Percentiles rank a stretch among this genome's conserved stretches.
Evolutionary conservation across 2,888 invertebrate genomes (phyloP).

Genomic region (Cylloceria caligata): DNA sequence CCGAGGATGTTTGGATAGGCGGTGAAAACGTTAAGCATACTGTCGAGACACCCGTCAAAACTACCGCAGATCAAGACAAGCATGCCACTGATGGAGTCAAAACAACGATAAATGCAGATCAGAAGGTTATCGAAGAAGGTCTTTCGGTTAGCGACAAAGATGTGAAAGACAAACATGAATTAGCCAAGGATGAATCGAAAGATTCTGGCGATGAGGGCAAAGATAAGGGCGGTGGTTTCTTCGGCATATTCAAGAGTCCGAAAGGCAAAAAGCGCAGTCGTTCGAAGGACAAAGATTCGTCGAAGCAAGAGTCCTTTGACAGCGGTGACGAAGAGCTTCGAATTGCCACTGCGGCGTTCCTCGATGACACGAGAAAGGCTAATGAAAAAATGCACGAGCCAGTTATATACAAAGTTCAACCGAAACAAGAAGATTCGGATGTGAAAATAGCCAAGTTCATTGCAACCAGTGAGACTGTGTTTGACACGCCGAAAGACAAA

Average conservation of each 20-base stretch:
- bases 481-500: slow-evolving; percentile 75
- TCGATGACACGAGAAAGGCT: slow-evolving; percentile 77
- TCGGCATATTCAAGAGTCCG: slow-evolving; percentile 81
- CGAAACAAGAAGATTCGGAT: slow-evolving; percentile 31
- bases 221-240: slow-evolving; percentile 78
- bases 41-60: slow-evolving; percentile 32
- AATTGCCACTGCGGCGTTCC: slow-evolving; percentile 75
- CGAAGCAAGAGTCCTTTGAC: slow-evolving; percentile 79
- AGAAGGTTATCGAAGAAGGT: slow-evolving; percentile 46
- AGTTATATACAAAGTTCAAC: slow-evolving; percentile 13
- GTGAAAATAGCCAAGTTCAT: slow-evolving; percentile 64
- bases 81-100: slow-evolving; percentile 51
- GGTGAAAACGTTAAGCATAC: slow-evolving; percentile 47
- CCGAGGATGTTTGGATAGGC: slow-evolving; percentile 44
- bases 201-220: slow-evolving; percentile 69
- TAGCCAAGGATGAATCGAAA: slow-evolving; percentile 51
- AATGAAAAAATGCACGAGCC: slow-evolving; percentile 73
- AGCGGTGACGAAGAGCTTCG: slow-evolving; percentile 80
- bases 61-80: slow-evolving; percentile 62
- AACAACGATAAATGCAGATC: slow-evolving; percentile 57
- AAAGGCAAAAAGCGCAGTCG: slow-evolving; percentile 77
- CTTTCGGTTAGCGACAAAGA: slow-evolving; percentile 29
- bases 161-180: slow-evolving; percentile 57
- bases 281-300: slow-evolving; percentile 77
- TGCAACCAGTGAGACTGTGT: slow-evolving; percentile 64